Evolutionary conservation across 2,797 vertebrate species (phyloP).

Genomic region (Sciurus carolinensis): DNA sequence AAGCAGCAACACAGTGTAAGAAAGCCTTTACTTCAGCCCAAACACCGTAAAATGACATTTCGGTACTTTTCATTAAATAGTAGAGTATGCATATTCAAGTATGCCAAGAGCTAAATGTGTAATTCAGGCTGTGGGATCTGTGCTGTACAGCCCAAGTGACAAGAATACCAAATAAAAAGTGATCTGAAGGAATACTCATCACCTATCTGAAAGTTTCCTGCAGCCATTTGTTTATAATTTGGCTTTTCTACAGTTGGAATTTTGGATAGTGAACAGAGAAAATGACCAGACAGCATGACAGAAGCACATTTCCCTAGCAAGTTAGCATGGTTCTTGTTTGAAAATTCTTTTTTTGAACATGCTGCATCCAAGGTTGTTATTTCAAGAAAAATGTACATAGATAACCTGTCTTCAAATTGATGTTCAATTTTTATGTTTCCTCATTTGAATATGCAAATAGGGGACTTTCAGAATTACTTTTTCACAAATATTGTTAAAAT

Average conservation of each 20-base stretch:
- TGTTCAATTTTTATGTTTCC: neutral
- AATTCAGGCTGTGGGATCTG: neutral
- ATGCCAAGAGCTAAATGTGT: neutral
- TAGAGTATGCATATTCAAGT: neutral
- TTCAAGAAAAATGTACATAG: constrained; percentile 2
- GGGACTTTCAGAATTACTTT: neutral
- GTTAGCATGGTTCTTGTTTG: neutral
- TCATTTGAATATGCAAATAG: constrained; percentile 1
- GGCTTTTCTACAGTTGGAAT: neutral
- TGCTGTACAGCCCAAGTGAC: neutral
- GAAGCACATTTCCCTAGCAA: neutral
- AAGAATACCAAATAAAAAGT: neutral
- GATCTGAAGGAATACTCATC: neutral
- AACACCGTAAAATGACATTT: neutral
- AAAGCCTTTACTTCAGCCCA: neutral
- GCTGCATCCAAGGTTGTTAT: neutral
- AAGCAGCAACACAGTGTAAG: neutral
- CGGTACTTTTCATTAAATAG: constrained; percentile 5
- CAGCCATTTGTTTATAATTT: neutral
- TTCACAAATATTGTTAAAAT: constrained; percentile 35
- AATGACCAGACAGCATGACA: neutral
- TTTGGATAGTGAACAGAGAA: constrained; percentile 17
- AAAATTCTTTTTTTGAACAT: neutral
- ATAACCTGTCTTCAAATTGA: neutral
- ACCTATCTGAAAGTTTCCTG: neutral